A percentile compares a stretch with the other conserved stretches of the same genome.
These are phyloP conservation scores for Abscondita cerata DNA, from an alignment of 2,888 invertebrate species.

Conservation along the genomic window DNA sequence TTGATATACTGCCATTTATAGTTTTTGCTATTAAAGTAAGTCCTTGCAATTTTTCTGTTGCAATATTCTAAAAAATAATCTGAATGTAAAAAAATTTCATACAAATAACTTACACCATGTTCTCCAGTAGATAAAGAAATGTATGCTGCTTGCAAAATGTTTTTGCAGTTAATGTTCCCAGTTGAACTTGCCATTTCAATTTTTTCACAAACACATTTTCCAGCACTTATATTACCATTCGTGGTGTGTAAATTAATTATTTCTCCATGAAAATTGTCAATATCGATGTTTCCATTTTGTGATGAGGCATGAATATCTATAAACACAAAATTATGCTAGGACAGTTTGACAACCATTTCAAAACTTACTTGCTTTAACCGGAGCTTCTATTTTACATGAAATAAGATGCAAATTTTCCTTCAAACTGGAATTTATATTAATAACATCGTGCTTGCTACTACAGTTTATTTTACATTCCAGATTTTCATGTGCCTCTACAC, in stretches of 20 bases:
- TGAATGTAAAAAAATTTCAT: too few species aligned
- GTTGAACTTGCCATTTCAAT: slow-evolving; percentile 28
- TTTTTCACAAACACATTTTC: slow-evolving; percentile 36
- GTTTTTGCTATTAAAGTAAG: slow-evolving; percentile 43
- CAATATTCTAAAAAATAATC: slow-evolving; percentile 46
- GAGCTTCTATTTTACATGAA: slow-evolving; percentile 47
- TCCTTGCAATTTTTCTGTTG: slow-evolving; percentile 49
- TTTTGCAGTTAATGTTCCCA: slow-evolving; percentile 48
- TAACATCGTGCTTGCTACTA: slow-evolving; percentile 41
- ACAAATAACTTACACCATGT: slow-evolving; percentile 43
- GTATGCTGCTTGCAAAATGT: slow-evolving; percentile 48
- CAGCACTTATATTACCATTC: slow-evolving; percentile 38
- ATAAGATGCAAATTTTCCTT: slow-evolving; percentile 33
- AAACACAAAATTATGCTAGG: neutral
- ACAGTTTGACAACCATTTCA: neutral
- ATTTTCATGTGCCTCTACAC: slow-evolving; percentile 23
- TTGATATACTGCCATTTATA: slow-evolving; percentile 46
- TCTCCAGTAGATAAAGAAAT: slow-evolving; percentile 39
- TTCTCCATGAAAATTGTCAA: slow-evolving; percentile 50
- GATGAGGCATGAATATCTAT: slow-evolving; percentile 36
- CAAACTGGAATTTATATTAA: slow-evolving; percentile 33
- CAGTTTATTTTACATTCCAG: slow-evolving; percentile 16
- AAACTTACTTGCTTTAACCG: slow-evolving; percentile 54
- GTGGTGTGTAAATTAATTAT: slow-evolving; percentile 43
- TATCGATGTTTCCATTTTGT: slow-evolving; percentile 43